Evolutionary conservation across 2,888 invertebrate species (phyloP).

Genomic region (Flexamia atlantica): DNA sequence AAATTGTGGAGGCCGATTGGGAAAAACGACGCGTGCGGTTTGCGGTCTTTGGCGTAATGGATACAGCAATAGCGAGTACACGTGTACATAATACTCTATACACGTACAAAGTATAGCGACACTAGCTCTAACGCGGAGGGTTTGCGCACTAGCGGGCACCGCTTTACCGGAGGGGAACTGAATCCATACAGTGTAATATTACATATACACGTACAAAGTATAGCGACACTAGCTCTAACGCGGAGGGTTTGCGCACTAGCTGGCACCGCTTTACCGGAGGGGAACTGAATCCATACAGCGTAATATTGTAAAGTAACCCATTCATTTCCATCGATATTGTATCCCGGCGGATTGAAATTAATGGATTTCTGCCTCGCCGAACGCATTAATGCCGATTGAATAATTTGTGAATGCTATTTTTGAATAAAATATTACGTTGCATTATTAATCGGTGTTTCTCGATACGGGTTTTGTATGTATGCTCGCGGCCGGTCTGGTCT

Average conservation of each 20-base stretch:
- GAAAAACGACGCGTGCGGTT: constrained; percentile 23
- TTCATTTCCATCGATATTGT: constrained; percentile 34
- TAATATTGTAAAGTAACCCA: neutral
- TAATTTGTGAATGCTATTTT: constrained; percentile 12
- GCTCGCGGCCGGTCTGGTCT: neutral
- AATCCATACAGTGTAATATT: too few relatives aligned
- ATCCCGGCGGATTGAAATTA: constrained; percentile 39
- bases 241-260: too few relatives aligned
- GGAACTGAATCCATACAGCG: too few relatives aligned
- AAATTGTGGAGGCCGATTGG: constrained; percentile 24
- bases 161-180: too few relatives aligned
- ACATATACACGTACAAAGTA: too few relatives aligned
- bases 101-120: neutral
- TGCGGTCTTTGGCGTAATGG: constrained; percentile 22
- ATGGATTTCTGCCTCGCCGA: constrained; percentile 28
- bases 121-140: too few relatives aligned
- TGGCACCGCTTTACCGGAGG: too few relatives aligned
- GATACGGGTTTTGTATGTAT: constrained; percentile 25
- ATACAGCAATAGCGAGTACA: neutral
- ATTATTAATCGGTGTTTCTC: constrained; percentile 6
- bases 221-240: too few relatives aligned
- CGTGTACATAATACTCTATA: too few relatives aligned
- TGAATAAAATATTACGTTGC: constrained; percentile 9
- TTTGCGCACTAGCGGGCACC: too few relatives aligned
- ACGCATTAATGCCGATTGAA: constrained; percentile 28